Percentiles rank a stretch among this genome's conserved stretches.
phyloP scores from a whole-genome alignment of 2,113 vertebrate species.

The Apistogramma diplotaenia region DNA sequence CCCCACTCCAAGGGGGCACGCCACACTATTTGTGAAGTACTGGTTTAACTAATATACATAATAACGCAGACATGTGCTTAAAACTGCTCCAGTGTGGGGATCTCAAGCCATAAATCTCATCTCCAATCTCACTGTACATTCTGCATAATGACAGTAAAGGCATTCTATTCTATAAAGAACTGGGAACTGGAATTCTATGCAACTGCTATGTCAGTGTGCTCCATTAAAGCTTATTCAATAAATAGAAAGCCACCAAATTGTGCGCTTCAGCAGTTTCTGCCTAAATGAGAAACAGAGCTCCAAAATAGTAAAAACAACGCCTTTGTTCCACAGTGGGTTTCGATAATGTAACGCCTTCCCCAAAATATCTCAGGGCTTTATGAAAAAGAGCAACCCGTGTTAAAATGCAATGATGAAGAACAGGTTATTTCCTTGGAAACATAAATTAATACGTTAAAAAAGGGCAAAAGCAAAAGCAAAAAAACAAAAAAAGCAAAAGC shows the following conservation, averaged over 20 bases:
- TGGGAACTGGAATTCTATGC: no score
- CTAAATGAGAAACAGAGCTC: constrained; percentile 28
- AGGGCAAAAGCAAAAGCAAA: background rate
- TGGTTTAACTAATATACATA: background rate
- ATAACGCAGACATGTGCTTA: background rate
- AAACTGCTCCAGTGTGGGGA: background rate
- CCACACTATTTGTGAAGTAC: no score
- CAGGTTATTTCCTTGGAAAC: background rate
- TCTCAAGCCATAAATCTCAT: background rate
- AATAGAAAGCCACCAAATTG: constrained; percentile 6
- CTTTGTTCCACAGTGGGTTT: constrained; percentile 7
- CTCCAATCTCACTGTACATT: no score
- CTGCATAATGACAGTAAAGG: no score
- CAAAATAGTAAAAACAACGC: constrained; percentile 2
- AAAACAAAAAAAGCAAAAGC: background rate
- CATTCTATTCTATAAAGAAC: no score
- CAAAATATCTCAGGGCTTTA: background rate
- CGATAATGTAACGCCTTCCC: background rate
- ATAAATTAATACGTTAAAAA: background rate
- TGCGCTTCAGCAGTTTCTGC: constrained; percentile 35
- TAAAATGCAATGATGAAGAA: background rate
- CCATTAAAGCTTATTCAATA: constrained; percentile 36
- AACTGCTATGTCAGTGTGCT: background rate
- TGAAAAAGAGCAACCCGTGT: background rate
- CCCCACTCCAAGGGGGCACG: no score